Evolutionary conservation across 1,140 invertebrate genomes (phyloP), one percentile per base, ranked within the genome.

Genomic region (Ooceraea biroi): DNA sequence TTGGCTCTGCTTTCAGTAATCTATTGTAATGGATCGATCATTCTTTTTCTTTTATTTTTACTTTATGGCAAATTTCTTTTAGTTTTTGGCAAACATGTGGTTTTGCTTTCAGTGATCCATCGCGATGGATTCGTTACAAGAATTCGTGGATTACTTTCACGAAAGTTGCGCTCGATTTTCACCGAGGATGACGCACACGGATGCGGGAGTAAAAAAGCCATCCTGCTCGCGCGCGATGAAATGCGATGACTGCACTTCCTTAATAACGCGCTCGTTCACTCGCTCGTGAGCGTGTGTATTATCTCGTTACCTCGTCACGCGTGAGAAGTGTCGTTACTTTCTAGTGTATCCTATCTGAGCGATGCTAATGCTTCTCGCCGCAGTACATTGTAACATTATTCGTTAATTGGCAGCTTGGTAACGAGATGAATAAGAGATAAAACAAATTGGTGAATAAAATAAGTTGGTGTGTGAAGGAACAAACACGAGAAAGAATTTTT

Each of bases 281-380:
- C 17, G 63, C 7, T 36, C 36, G 7, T 36, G 36, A 36, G 7
- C 22, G 11, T 3, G 19, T 14, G 58, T 11, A 63, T n/a, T 82
- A 76, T 71, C 12, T 69, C 27, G 22, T 63, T 86, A 76, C n/a
- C 19, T 25, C 61, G 30, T 66, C 50, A 72, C 48, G 8, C 61
- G 44, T 58, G 57, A 83, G 83, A 83, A 60, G 71, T 86, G 50
- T 83, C 71, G 57, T 77, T 73, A 30, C 71, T 86, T 87, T 87
- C 78, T 87, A 87, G 69, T 22, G 27, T 57, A 27, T 25, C n/a
- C 3, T 27, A 12, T 25, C 36, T 30, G 41, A 68, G 36, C 73
- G 57, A 14, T 55, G 52, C 48, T 58, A 86, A 84, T 41, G 44
- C 44, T 50, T 14, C 0, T 48, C 36, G 41, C 60, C 1, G 8